phyloP scores from a whole-genome alignment of 2,888 invertebrate genomes.

The Pollenia amentaria region DNA sequence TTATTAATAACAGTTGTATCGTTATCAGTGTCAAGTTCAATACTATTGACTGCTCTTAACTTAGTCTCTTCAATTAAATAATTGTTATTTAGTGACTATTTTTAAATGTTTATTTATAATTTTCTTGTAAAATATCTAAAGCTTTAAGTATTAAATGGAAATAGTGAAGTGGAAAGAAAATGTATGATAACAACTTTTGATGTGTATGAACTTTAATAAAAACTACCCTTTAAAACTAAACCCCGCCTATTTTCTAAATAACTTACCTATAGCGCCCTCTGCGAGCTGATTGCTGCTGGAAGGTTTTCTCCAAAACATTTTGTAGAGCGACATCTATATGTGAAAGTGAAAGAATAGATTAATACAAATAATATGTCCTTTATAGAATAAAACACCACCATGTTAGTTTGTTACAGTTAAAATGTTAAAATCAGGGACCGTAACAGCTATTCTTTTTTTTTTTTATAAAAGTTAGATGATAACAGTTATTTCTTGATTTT shows the following conservation, averaged over 20 bases:
- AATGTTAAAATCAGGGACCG: no score
- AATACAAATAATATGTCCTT: neutral
- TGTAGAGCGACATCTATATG: slow-evolving; percentile 18
- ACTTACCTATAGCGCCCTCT: neutral
- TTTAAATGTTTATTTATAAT: neutral
- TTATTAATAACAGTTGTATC: neutral
- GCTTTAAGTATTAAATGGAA: neutral
- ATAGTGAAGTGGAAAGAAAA: neutral
- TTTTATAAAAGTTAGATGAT: no score
- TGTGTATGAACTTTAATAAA: neutral
- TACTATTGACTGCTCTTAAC: neutral
- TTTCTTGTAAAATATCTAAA: neutral
- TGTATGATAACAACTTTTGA: neutral
- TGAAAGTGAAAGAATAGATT: neutral
- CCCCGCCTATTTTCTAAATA: slow-evolving; percentile 22
- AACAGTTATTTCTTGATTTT: no score
- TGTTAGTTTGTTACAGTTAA: no score
- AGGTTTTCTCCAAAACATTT: no score
- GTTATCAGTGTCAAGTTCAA: slow-evolving; percentile 2
- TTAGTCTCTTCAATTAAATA: neutral
- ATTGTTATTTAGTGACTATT: neutral
- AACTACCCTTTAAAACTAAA: slow-evolving; percentile 20
- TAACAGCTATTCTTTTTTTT: no score
- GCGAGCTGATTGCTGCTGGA: neutral
- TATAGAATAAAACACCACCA: neutral